Conservation (phyloP, 2,888 invertebrate genomes). For the Camponotus fellah region DNA sequence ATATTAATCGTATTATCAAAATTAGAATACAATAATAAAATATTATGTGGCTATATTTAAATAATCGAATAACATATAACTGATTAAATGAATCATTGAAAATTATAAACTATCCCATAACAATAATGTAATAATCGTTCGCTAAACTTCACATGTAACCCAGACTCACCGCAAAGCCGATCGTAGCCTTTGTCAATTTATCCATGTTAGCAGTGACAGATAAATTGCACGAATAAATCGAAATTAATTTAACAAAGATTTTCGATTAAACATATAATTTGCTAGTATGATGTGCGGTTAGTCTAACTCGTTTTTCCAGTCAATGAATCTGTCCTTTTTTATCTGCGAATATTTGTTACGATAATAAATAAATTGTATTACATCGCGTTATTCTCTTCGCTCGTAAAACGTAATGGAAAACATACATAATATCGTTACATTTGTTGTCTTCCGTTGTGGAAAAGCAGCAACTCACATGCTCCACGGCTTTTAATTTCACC, state of each 20-base stretch:
- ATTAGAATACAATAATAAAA: conserved; percentile 7
- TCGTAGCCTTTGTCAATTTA: conserved; percentile 56
- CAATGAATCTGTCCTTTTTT: background rate
- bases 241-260: conserved; percentile 46
- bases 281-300: background rate
- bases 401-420: background rate
- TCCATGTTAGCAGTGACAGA: conserved; percentile 35
- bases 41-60: conserved; percentile 14
- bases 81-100: conserved; percentile 58
- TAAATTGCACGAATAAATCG: conserved; percentile 41
- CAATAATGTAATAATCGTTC: conserved; percentile 60
- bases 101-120: conserved; percentile 58
- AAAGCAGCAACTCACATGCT: background rate
- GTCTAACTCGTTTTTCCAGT: background rate
- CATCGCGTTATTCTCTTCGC: background rate
- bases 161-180: conserved; percentile 58
- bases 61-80: conserved; percentile 45
- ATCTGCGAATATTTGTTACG: background rate
- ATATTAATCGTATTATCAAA: background rate
- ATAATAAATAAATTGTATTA: background rate
- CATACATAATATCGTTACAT: conserved; percentile 4
- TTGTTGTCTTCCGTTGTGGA: background rate
- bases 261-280: conserved; percentile 33
- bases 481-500: conserved; percentile 12
- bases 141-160: conserved; percentile 30